phyloP scores from a whole-genome alignment of 2,888 invertebrate genomes.

The Dolichopus griseipennis region DNA sequence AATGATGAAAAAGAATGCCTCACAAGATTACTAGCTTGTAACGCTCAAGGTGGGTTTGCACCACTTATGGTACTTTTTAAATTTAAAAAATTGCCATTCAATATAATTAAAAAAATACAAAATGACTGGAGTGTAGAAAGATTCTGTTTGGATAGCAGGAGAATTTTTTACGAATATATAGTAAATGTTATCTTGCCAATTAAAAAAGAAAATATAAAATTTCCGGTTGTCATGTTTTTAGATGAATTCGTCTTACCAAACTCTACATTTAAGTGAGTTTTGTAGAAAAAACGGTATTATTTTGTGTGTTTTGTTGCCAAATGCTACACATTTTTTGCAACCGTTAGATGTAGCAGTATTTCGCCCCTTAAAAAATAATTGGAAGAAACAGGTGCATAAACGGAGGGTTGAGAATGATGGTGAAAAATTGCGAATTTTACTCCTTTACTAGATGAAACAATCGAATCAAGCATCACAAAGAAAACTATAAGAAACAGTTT shows the following conservation, averaged over 20 bases:
- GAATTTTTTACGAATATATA: conserved; percentile 9
- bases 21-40: conserved; percentile 7
- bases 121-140: conserved; percentile 34
- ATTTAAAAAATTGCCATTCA: not conserved
- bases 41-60: not conserved
- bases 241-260: too few species aligned
- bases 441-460: not conserved
- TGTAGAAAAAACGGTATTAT: conserved; percentile 34
- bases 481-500: too few species aligned
- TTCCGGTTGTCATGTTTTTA: conserved; percentile 37
- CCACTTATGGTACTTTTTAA: conserved; percentile 7
- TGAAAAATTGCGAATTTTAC: not conserved
- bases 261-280: conserved; percentile 37
- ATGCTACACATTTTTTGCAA: conserved; percentile 37
- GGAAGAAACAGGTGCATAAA: conserved; percentile 28
- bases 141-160: conserved; percentile 28
- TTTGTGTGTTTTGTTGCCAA: conserved; percentile 34
- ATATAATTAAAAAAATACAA: not conserved
- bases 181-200: conserved; percentile 25
- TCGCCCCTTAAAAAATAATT: conserved; percentile 30
- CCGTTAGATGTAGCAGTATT: conserved; percentile 38
- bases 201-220: not conserved
- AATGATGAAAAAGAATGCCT: conserved; percentile 10
- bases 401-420: conserved; percentile 23
- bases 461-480: too few species aligned